phyloP scores from a whole-genome alignment of 2,888 invertebrate genomes.

The Drosophila longiperda region DNA sequence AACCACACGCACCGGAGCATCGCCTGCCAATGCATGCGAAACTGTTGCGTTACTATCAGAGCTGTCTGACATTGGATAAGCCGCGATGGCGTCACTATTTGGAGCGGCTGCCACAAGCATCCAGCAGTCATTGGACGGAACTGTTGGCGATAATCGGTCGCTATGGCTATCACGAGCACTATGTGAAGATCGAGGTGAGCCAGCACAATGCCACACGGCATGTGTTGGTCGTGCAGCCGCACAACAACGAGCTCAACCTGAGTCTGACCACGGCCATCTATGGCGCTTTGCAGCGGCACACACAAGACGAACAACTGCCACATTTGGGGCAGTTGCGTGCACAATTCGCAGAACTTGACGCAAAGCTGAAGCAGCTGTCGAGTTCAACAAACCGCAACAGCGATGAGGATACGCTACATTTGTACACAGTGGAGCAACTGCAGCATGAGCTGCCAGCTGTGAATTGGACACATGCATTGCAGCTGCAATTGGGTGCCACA shows the following conservation, averaged over 20 bases:
- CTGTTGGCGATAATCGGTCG: constrained; percentile 62
- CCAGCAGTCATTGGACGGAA: constrained; percentile 63
- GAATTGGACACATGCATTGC: constrained; percentile 66
- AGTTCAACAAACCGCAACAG: constrained; percentile 13
- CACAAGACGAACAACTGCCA: constrained; percentile 15
- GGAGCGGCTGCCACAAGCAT: constrained; percentile 41
- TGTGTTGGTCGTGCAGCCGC: constrained; percentile 66
- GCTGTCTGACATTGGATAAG: constrained; percentile 46
- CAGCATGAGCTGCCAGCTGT: constrained; percentile 38
- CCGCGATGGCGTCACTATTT: constrained; percentile 57
- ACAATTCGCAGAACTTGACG: constrained; percentile 60
- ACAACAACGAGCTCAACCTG: constrained; percentile 51
- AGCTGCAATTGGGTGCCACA: constrained; percentile 51
- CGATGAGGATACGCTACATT: constrained; percentile 61
- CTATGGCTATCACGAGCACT: constrained; percentile 76
- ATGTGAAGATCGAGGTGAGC: constrained; percentile 60
- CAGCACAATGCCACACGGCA: constrained; percentile 66
- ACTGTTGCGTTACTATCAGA: constrained; percentile 67
- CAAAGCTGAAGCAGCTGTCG: constrained; percentile 44
- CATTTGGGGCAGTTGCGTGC: constrained; percentile 19
- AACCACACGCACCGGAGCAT: constrained; percentile 30
- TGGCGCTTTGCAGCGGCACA: constrained; percentile 45
- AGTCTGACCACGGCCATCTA: constrained; percentile 59
- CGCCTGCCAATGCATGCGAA: constrained; percentile 57
- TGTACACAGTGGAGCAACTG: constrained; percentile 52